Conservation (phyloP, 2,797 vertebrate genomes). For the Micropoecilia bifurca region DNA sequence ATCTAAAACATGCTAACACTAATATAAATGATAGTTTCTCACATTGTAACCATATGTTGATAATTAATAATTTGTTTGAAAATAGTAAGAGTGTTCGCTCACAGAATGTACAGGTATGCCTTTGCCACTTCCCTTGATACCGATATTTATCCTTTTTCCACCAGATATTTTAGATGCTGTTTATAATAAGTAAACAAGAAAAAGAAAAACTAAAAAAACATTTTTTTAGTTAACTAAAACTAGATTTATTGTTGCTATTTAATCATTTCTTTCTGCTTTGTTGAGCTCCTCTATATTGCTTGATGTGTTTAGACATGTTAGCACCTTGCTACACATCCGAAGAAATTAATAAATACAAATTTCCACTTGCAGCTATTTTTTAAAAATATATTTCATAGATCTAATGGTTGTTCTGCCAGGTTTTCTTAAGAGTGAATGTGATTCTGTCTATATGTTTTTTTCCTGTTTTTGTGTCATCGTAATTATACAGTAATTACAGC, state of each 20-base stretch:
- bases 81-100: neutral
- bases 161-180: neutral
- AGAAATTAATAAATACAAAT: neutral
- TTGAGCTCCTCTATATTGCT: neutral
- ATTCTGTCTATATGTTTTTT: conserved; percentile 19
- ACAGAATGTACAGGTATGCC: neutral
- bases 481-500: conserved; percentile 41
- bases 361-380: conserved; percentile 15
- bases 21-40: neutral
- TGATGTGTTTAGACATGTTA: neutral
- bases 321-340: neutral
- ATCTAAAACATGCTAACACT: neutral
- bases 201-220: neutral
- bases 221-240: neutral
- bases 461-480: conserved; percentile 19
- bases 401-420: conserved; percentile 23
- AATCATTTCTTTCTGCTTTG: neutral
- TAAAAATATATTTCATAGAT: conserved; percentile 1
- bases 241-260: neutral
- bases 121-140: neutral
- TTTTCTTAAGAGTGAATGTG: conserved; percentile 17
- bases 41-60: neutral
- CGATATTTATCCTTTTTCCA: neutral
- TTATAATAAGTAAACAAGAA: neutral
- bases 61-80: neutral